Base-by-base conservation (phyloP, 2,113 vertebrate species). In the Zosterops japonicus region DNA sequence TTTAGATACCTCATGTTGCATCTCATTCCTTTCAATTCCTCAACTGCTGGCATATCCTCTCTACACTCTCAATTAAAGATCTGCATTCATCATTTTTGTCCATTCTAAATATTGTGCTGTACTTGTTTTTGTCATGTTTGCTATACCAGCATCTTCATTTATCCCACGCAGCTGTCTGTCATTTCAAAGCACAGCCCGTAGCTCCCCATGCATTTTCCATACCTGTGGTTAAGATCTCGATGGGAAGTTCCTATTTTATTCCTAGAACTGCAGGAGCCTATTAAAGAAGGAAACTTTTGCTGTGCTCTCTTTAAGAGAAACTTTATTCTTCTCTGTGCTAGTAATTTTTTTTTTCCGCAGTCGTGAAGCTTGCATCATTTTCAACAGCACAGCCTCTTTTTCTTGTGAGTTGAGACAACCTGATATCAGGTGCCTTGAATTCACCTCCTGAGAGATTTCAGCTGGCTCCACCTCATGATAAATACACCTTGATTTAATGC, bases 1-100 rank as follows among this genome's bases (percentile, higher is more conserved):
- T 95, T 92, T 92, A 89, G 93, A 92, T 90, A 80, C 39, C 31
- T 92, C 74, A 33, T 90, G 76, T 53, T 94, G 50, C 11, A 41
- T 90, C 71, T 96, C 75, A 90, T 92, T 92, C 50, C 36, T 83
- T 88, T 92, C 87, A 65, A 44, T 89, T 86, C 86, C 76, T 78
- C 27, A 81, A 63, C 68, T 67, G 77, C 86, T 86, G 90, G 79
- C 39, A 47, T 63, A 61, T 77, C n/a, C 50, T 72, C 53, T 76
- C 91, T 56, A 50, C 28, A 76, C 31, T 27, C 42, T 18, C 83
- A 77, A 65, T 64, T 63, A 63, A 27, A 35, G 41, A 90, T 42
- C 64, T 53, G 36, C 44, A 22, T 76, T 90, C 36, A 7, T 72
- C 53, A 81, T 78, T 59, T 75, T 68, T 63, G 33, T 87, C 53